Evolutionary conservation across 2,888 invertebrate genomes (phyloP), one percentile per base, ranked within the genome.

Genomic region (Clusia tigrina): DNA sequence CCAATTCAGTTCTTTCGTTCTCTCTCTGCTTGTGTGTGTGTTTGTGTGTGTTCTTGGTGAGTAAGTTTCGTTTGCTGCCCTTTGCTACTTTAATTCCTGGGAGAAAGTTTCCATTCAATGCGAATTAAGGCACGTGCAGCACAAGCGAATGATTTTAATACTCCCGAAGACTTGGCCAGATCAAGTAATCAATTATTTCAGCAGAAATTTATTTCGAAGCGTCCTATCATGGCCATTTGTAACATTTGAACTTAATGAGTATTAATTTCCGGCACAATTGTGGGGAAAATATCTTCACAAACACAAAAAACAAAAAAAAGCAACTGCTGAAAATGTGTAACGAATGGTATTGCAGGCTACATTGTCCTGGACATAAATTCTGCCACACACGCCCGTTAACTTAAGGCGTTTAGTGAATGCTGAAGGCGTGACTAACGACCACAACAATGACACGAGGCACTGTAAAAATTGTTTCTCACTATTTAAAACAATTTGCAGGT

Each of bases 401-500:
- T 75, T 74, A 10, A 6, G 42, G n/a, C 42, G 12, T 3, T n/a
- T 10, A 42, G n/a, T n/a, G n/a, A n/a, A n/a, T n/a, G n/a, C n/a
- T n/a, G n/a, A n/a, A n/a, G n/a, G n/a, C n/a, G n/a, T 15, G 42
- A 32, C 32, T 32, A 54, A 32, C 32, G 20, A 17, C 20, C 25
- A 57, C 2, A 38, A 15, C 24, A 59, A 63, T 54, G 17, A 38
- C 55, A 60, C 3, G n/a, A 12, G 72, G 72, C 72, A 74, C 73
- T 78, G 77, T 75, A 74, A 74, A 78, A 78, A 78, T 78, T 78
- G 73, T 77, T 69, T 78, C 70, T 59, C 69, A 69, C 71, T 77
- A 78, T 78, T 75, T 77, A 67, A 71, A 71, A 72, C 74, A 74
- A 79, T 78, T 78, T 78, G 76, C 76, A 78, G 67, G 71, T 57